Evolutionary conservation across 2,888 invertebrate species (phyloP), one percentile per base, ranked within the genome.

Genomic region (Folsomia manolachei): DNA sequence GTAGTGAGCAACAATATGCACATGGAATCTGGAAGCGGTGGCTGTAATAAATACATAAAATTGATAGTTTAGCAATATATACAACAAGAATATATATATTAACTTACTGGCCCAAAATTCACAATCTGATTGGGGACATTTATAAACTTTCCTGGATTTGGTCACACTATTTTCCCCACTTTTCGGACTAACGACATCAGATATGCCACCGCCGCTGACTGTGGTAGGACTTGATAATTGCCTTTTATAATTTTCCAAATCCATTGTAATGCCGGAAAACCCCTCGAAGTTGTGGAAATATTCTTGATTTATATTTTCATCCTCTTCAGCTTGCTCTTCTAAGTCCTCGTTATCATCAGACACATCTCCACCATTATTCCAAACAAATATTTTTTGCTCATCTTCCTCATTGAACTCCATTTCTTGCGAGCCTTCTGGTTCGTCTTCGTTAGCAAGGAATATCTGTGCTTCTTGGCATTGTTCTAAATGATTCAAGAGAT

Each of bases 1-100:
- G 79, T 94, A 87, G 84, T 95, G 95, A 1, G 94, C 94, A 14
- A 95, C 94, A 80, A 95, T 94, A 84, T 95, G 95, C 2, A 95
- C 94, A 84, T 95, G 95, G 84, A 95, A 95, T 75, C 95, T 88
- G 25, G 94, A 94, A 11, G 95, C 94, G 18, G 95, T 95, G 14
- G 93, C 18, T n/a, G n/a, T n/a, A n/a, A n/a, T n/a, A n/a, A n/a
- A n/a, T n/a, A n/a, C n/a, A n/a, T n/a, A n/a, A n/a, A n/a, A n/a
- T n/a, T n/a, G n/a, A n/a, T n/a, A n/a, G n/a, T n/a, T n/a, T n/a
- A n/a, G n/a, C n/a, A n/a, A n/a, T n/a, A n/a, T n/a, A n/a, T n/a
- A n/a, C n/a, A n/a, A n/a, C n/a, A n/a, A n/a, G n/a, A n/a, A n/a
- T n/a, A n/a, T n/a, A n/a, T n/a, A n/a, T n/a, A n/a, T n/a, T n/a